Percentiles rank a stretch among this genome's conserved stretches.
phyloP scores from a whole-genome alignment of 2,888 invertebrate genomes.

The Adelognathus sp. region DNA sequence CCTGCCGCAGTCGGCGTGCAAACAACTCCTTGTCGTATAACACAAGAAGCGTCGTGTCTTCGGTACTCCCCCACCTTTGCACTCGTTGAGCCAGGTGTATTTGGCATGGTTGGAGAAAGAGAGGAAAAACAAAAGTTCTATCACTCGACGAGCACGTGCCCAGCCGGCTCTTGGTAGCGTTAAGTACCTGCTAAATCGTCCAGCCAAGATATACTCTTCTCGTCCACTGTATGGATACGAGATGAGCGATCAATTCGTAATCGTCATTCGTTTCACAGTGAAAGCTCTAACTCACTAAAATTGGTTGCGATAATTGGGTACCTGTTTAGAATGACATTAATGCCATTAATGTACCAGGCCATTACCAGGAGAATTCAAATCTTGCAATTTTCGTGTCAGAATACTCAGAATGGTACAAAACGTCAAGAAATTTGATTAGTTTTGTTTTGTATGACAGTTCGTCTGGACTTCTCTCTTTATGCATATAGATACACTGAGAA shows the following conservation, averaged over 20 bases:
- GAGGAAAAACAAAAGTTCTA: constrained; percentile 56
- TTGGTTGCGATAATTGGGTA: no score
- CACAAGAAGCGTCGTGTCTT: constrained; percentile 10
- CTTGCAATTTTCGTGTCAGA: no score
- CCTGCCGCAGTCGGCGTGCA: not conserved
- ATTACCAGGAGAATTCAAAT: no score
- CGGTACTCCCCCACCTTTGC: constrained; percentile 45
- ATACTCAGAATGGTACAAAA: no score
- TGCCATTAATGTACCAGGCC: no score
- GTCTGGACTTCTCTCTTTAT: no score
- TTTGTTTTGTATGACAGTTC: no score
- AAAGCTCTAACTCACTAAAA: no score
- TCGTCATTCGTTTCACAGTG: no score
- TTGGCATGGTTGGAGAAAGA: constrained; percentile 57
- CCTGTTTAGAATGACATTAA: no score
- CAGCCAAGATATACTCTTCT: not conserved
- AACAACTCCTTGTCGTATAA: constrained; percentile 12
- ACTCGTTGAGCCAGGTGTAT: constrained; percentile 57
- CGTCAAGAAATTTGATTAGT: no score
- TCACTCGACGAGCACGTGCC: constrained; percentile 76
- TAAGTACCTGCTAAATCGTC: not conserved
- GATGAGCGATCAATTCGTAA: not conserved
- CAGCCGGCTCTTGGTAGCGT: constrained; percentile 31
- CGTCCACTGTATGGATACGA: not conserved
- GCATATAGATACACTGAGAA: no score